A percentile compares a stretch with the other conserved stretches of the same genome.
Conservation (phyloP, 53 echinoderm and acorn worm genomes). For the Astropecten irregularis region DNA sequence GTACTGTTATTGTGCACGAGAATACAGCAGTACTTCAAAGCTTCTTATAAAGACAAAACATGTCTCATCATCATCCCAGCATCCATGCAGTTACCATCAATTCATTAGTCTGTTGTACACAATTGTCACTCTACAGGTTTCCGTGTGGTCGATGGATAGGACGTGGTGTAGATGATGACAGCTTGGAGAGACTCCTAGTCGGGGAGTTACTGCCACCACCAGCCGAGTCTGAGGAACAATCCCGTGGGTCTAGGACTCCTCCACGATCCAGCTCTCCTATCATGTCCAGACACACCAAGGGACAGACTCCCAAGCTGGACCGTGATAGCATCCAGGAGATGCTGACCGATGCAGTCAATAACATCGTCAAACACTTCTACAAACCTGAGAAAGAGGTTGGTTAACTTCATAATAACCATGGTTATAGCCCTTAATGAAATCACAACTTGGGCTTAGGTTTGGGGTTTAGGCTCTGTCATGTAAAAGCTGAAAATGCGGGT, state of each 20-base stretch:
- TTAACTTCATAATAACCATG: background rate
- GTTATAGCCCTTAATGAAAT: background rate
- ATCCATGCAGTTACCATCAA: too few relatives aligned
- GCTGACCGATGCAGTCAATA: constrained; percentile 96
- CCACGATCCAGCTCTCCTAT: constrained; percentile 66
- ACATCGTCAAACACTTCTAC: constrained; percentile 99
- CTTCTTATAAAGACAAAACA: too few relatives aligned
- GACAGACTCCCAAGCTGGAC: constrained; percentile 71
- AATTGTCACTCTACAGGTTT: too few relatives aligned
- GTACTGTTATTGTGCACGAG: too few relatives aligned
- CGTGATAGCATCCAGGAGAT: constrained; percentile 91
- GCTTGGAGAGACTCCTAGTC: constrained; percentile 88
- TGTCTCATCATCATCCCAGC: too few relatives aligned
- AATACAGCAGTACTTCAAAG: too few relatives aligned
- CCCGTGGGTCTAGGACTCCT: constrained; percentile 77
- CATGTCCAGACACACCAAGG: constrained; percentile 44
- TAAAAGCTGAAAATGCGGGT: too few relatives aligned
- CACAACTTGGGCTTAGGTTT: too few relatives aligned
- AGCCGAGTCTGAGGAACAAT: constrained; percentile 75
- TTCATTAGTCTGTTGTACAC: too few relatives aligned
- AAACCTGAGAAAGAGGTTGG: constrained; percentile 98
- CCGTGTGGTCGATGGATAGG: constrained; percentile 97
- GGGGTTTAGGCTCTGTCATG: too few relatives aligned
- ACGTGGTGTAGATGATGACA: constrained; percentile 91
- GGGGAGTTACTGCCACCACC: constrained; percentile 80